phyloP scores from a whole-genome alignment of 2,888 invertebrate genomes.

The Ceratothoa steindachneri region DNA sequence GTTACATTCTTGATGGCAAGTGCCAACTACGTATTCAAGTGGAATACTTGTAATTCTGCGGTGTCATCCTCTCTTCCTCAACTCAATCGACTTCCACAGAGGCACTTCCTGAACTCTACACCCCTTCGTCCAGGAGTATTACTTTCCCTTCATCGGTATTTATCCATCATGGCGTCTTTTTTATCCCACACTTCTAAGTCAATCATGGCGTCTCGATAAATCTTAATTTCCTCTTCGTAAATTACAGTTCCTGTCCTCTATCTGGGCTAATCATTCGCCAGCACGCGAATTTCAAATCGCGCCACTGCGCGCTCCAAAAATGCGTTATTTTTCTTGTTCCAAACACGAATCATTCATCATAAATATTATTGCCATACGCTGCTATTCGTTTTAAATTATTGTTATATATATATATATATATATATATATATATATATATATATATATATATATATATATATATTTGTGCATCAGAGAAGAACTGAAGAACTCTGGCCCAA shows the following conservation, averaged over 20 bases:
- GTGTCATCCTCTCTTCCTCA: neutral
- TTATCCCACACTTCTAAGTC: conserved; percentile 13
- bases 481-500: too few species aligned
- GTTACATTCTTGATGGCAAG: too few species aligned
- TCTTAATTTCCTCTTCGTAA: conserved; percentile 6
- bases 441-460: neutral
- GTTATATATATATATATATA: too few species aligned
- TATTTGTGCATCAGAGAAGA: neutral
- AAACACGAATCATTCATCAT: conserved; percentile 3
- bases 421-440: neutral
- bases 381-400: neutral
- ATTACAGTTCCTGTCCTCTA: neutral
- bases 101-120: neutral
- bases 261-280: conserved; percentile 3
- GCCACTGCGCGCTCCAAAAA: neutral
- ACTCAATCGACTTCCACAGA: neutral
- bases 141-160: neutral
- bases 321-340: conserved; percentile 1
- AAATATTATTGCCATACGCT: neutral
- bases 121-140: too few species aligned
- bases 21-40: too few species aligned
- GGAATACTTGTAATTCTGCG: neutral
- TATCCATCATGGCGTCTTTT: conserved; percentile 6
- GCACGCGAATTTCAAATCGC: conserved; percentile 3
- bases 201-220: conserved; percentile 7